Evolutionary conservation across 1,140 invertebrate species (phyloP).

Genomic region (Sitobion miscanthi): DNA sequence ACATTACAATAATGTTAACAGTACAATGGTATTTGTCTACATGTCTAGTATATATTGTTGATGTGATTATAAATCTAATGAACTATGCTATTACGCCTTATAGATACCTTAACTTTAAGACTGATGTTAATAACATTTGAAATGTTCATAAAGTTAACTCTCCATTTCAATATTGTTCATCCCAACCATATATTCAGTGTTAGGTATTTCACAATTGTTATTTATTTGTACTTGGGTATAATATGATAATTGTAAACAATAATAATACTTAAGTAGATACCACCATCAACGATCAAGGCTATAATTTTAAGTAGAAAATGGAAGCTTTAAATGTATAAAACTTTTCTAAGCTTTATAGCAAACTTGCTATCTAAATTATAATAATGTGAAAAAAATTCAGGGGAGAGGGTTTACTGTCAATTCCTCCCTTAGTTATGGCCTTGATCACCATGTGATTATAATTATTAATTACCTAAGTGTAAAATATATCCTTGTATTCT

Average conservation of each 20-base stretch:
- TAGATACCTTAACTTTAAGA: neutral
- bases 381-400: neutral
- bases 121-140: neutral
- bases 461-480: neutral
- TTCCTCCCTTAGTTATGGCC: neutral
- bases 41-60: neutral
- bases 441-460: neutral
- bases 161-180: neutral
- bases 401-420: neutral
- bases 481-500: neutral
- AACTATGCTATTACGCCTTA: neutral
- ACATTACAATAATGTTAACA: neutral
- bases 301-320: neutral
- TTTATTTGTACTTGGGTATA: neutral
- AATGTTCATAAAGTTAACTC: neutral
- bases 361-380: neutral
- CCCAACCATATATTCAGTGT: neutral
- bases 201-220: neutral
- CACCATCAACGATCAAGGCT: neutral
- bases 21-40: constrained; percentile 1
- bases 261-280: neutral
- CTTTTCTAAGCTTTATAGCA: neutral
- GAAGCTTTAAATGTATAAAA: neutral
- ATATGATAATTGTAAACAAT: neutral
- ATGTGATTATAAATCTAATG: neutral